Percentiles rank a stretch among this genome's conserved stretches.
Evolutionary conservation across 1,140 invertebrate species (phyloP).

Genomic region (Leguminivora glycinivorella): DNA sequence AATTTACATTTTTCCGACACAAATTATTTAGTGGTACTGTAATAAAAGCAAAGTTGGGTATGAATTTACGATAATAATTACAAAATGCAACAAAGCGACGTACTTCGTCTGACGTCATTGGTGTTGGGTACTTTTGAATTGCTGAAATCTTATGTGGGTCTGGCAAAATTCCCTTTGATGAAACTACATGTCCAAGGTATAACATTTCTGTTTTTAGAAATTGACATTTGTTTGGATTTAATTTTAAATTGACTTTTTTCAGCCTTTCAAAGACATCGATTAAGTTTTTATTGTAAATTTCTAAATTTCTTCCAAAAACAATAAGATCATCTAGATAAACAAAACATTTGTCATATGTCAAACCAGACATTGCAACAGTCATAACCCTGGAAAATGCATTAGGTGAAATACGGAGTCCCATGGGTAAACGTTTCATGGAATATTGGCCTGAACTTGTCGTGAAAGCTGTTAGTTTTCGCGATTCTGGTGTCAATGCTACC

Average conservation of each 20-base stretch:
- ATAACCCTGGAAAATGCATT: too few species aligned
- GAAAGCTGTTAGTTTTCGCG: too few species aligned
- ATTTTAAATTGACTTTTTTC: too few species aligned
- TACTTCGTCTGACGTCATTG: constrained; percentile 56
- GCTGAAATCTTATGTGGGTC: constrained; percentile 60
- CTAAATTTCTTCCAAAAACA: too few species aligned
- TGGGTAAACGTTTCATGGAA: constrained; percentile 38
- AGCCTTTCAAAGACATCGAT: constrained; percentile 51
- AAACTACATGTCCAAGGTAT: constrained; percentile 66
- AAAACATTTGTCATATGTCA: constrained; percentile 42
- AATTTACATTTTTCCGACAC: background rate
- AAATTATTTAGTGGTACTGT: constrained; percentile 37
- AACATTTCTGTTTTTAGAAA: constrained; percentile 59
- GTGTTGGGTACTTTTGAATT: constrained; percentile 58
- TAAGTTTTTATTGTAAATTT: constrained; percentile 51
- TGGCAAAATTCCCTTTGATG: constrained; percentile 58
- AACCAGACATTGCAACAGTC: constrained; percentile 52
- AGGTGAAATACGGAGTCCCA: too few species aligned
- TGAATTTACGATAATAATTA: constrained; percentile 68
- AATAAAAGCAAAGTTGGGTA: constrained; percentile 56
- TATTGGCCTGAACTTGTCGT: too few species aligned
- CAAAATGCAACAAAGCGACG: constrained; percentile 67
- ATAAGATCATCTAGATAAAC: too few species aligned
- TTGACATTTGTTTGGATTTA: too few species aligned
- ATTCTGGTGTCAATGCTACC: too few species aligned